These are phyloP conservation scores for Hemicrepidius hirtus DNA, from an alignment of 2,888 invertebrate genomes.

Conservation along the genomic window DNA sequence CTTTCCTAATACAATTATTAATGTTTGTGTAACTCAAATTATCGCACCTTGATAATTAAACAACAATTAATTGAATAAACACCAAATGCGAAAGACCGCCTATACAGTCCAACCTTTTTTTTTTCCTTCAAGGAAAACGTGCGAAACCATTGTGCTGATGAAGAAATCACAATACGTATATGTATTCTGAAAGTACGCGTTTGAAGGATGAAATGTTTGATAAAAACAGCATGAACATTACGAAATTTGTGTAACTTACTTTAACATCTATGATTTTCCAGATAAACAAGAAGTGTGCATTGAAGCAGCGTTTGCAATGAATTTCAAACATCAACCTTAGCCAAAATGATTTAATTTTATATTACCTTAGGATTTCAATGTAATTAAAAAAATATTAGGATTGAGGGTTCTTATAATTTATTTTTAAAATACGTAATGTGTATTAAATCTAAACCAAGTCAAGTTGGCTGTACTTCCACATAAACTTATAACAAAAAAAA, in stretches of 20 bases:
- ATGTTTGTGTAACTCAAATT: constrained; percentile 1
- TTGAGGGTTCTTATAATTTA: too few species aligned
- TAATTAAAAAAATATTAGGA: too few species aligned
- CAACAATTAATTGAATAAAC: constrained; percentile 22
- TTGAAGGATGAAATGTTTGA: constrained; percentile 24
- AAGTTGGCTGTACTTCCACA: too few species aligned
- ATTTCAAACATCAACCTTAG: too few species aligned
- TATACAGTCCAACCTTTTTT: constrained; percentile 11
- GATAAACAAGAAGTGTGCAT: too few species aligned
- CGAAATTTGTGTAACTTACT: constrained; percentile 6
- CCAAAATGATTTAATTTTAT: too few species aligned
- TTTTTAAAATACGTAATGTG: too few species aligned
- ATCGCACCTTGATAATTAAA: constrained; percentile 13
- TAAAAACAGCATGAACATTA: constrained; percentile 8
- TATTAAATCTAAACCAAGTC: too few species aligned
- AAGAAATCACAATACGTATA: constrained; percentile 21
- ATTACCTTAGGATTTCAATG: too few species aligned
- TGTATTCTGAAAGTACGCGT: constrained; percentile 21
- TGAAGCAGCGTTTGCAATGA: too few species aligned
- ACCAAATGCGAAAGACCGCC: constrained; percentile 3
- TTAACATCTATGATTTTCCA: background rate
- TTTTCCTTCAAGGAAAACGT: constrained; percentile 28
- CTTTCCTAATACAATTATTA: background rate
- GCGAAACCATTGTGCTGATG: constrained; percentile 27
- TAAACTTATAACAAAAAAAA: too few species aligned